Evolutionary conservation across 1,140 invertebrate species (phyloP).

Genomic region (Leptestheria dahalacensis): DNA sequence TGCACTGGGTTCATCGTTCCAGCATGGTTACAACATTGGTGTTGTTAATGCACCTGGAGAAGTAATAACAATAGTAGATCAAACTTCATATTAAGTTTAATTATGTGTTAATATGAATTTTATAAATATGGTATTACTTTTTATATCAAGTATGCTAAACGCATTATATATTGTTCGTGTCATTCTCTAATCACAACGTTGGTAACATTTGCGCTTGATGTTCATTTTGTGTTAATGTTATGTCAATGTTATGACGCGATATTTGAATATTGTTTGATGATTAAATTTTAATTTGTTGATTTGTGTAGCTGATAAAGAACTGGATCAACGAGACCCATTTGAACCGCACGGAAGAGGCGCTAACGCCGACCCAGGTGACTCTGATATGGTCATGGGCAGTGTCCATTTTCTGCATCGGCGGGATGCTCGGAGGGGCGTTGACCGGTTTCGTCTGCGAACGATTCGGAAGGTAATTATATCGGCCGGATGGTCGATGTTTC

Average conservation of each 20-base stretch:
- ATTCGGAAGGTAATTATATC: slow-evolving; percentile 35
- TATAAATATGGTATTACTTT: too few species aligned
- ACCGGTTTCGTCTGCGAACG: slow-evolving; percentile 57
- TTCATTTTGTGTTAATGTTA: too few species aligned
- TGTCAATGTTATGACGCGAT: background rate
- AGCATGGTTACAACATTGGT: slow-evolving; percentile 87
- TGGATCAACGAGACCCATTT: slow-evolving; percentile 48
- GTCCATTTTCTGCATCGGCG: slow-evolving; percentile 73
- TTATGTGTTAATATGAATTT: too few species aligned
- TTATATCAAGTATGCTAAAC: too few species aligned
- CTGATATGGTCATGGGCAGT: slow-evolving; percentile 61
- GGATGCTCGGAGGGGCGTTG: slow-evolving; percentile 75
- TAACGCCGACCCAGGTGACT: slow-evolving; percentile 35
- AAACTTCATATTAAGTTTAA: too few species aligned
- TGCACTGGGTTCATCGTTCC: slow-evolving; percentile 71
- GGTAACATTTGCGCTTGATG: too few species aligned
- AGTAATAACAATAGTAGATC: too few species aligned
- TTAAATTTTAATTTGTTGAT: slow-evolving; percentile 18
- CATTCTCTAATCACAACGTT: too few species aligned
- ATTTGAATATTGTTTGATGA: background rate
- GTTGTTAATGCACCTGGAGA: slow-evolving; percentile 68
- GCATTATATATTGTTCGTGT: too few species aligned
- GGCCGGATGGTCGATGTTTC: too few species aligned
- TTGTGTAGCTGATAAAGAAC: slow-evolving; percentile 47
- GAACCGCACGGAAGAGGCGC: slow-evolving; percentile 33